Evolutionary conservation across 2,113 vertebrate genomes (phyloP).

Genomic region (Oryctolagus cuniculus): mOryCun1.1 NC_091441.1:89327501-89328000

Average conservation of each 20-base stretch:
- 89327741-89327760: neutral
- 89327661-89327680: neutral
- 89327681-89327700: neutral
- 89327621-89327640: constrained; percentile 11
- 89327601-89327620: neutral
- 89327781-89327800: neutral
- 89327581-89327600: constrained; percentile 44
- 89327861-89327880: neutral
- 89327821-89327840: neutral
- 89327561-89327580: constrained; percentile 19
- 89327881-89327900: neutral
- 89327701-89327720: neutral
- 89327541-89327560: constrained; percentile 4
- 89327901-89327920: neutral
- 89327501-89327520: neutral
- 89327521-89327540: neutral
- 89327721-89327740: neutral
- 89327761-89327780: neutral
- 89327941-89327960: neutral
- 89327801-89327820: neutral
- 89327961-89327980: neutral
- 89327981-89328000: neutral
- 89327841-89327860: neutral
- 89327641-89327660: neutral
- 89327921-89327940: neutral